Evolutionary conservation across 2,888 invertebrate species (phyloP).

Genomic region (Spilarctia lutea): DNA sequence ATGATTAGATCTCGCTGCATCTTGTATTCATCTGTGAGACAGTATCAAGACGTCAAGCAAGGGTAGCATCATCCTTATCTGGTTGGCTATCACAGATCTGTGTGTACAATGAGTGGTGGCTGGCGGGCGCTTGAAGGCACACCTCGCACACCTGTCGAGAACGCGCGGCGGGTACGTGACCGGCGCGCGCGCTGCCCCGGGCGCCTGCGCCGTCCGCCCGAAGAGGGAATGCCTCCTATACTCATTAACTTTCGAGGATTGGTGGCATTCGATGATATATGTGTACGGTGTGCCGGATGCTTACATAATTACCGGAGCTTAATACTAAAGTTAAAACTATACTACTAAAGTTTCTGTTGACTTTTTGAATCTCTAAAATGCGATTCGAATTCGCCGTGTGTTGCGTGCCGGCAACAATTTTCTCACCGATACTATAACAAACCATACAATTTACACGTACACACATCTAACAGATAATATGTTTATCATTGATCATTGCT

Average conservation of each 20-base stretch:
- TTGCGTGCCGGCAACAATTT: conserved; percentile 60
- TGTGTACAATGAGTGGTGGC: conserved; percentile 51
- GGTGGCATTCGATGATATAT: conserved; percentile 77
- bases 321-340: conserved; percentile 52
- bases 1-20: conserved; percentile 58
- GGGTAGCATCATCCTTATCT: conserved; percentile 62
- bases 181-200: conserved; percentile 60
- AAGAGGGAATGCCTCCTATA: conserved; percentile 78
- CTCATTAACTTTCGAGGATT: conserved; percentile 82
- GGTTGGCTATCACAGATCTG: conserved; percentile 59
- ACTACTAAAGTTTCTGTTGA: conserved; percentile 49
- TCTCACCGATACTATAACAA: conserved; percentile 57
- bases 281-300: conserved; percentile 77
- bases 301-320: conserved; percentile 73
- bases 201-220: conserved; percentile 62
- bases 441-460: conserved; percentile 55
- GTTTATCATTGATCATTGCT: conserved; percentile 60
- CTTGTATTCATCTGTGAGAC: conserved; percentile 60
- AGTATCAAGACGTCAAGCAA: conserved; percentile 71
- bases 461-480: conserved; percentile 58
- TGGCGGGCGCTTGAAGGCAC: conserved; percentile 48
- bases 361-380: conserved; percentile 51
- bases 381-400: conserved; percentile 47
- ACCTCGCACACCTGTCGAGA: conserved; percentile 61
- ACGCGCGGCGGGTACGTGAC: conserved; percentile 55